Percentiles rank a stretch among this genome's conserved stretches.
These are phyloP conservation scores for Gortyna flavago DNA, from an alignment of 2,888 invertebrate species.

Conservation along the genomic window DNA sequence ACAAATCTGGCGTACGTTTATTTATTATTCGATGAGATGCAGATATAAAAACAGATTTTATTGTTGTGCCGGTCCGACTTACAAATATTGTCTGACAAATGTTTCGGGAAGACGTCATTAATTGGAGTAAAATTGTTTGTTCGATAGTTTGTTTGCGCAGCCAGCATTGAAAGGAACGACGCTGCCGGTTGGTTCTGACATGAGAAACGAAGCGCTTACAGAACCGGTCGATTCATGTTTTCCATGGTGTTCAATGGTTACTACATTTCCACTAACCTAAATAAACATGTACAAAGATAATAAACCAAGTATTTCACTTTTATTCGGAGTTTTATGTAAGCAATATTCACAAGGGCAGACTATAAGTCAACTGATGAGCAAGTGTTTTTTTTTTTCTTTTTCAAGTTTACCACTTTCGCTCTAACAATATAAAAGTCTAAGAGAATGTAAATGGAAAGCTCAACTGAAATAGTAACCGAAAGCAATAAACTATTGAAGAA, in stretches of 20 bases:
- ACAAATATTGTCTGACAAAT: slow-evolving; percentile 54
- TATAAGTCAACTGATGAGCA: not conserved
- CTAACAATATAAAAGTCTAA: slow-evolving; percentile 37
- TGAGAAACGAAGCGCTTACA: slow-evolving; percentile 57
- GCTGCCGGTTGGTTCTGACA: slow-evolving; percentile 56
- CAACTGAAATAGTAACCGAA: slow-evolving; percentile 43
- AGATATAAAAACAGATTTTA: slow-evolving; percentile 49
- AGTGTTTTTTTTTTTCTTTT: slow-evolving; percentile 13
- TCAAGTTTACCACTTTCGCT: slow-evolving; percentile 11
- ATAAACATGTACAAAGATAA: slow-evolving; percentile 53
- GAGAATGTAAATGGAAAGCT: slow-evolving; percentile 53
- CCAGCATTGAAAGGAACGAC: slow-evolving; percentile 51
- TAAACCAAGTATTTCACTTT: slow-evolving; percentile 27
- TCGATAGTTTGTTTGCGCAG: slow-evolving; percentile 60
- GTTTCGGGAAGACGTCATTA: slow-evolving; percentile 53
- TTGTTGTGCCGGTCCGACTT: slow-evolving; percentile 16
- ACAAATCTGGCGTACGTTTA: slow-evolving; percentile 26
- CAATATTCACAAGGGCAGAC: slow-evolving; percentile 16
- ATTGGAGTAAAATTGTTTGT: slow-evolving; percentile 68
- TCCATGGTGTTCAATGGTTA: slow-evolving; percentile 37
- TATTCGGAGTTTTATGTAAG: slow-evolving; percentile 31
- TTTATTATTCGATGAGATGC: slow-evolving; percentile 42
- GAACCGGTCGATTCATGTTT: slow-evolving; percentile 53
- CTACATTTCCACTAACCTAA: slow-evolving; percentile 57
- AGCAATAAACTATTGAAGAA: slow-evolving; percentile 62